phyloP scores from a whole-genome alignment of 2,888 invertebrate genomes.

The Micoletzkya japonica region DNA sequence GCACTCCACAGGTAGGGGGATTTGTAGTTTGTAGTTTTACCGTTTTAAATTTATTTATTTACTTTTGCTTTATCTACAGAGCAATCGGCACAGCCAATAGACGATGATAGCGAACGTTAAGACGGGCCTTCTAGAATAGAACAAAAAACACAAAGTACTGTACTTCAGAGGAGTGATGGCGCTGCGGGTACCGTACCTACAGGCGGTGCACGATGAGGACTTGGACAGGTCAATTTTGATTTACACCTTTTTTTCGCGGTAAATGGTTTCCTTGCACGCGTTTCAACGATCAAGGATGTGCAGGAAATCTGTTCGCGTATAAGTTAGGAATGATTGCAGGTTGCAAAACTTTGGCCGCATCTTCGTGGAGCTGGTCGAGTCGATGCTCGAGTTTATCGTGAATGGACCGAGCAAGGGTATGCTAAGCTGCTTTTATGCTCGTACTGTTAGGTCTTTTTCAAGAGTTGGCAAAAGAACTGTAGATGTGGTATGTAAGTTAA shows the following conservation, averaged over 20 bases:
- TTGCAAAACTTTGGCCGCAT: constrained; percentile 89
- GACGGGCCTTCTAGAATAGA: background rate
- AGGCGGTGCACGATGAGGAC: constrained; percentile 89
- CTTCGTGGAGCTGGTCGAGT: constrained; percentile 90
- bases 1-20: constrained; percentile 72
- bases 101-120: background rate
- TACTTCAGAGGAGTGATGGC: constrained; percentile 13
- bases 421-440: too few relatives aligned
- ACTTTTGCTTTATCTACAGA: too few relatives aligned
- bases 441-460: too few relatives aligned
- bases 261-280: constrained; percentile 16
- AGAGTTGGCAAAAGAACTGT: too few relatives aligned
- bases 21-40: too few relatives aligned
- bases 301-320: background rate
- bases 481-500: too few relatives aligned
- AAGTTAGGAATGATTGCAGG: constrained; percentile 64
- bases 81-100: too few relatives aligned
- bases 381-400: constrained; percentile 74
- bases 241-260: constrained; percentile 26
- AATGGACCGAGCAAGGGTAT: constrained; percentile 13
- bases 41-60: too few relatives aligned
- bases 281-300: background rate
- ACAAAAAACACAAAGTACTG: too few relatives aligned
- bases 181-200: constrained; percentile 77
- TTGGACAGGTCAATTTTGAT: constrained; percentile 75